Conservation (phyloP, 1,140 invertebrate genomes). For the Pogonognathellus flavescens region DNA sequence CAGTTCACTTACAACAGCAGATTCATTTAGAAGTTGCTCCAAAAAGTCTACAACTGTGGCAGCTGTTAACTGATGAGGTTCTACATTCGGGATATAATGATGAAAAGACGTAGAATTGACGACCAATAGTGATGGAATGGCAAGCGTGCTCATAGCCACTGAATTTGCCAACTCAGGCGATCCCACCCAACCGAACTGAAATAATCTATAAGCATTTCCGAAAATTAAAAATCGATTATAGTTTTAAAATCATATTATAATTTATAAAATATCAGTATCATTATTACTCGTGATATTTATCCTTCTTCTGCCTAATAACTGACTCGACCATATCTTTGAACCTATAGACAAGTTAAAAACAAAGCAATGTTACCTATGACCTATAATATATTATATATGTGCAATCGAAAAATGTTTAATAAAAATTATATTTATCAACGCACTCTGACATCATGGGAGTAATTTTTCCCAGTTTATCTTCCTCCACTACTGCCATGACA, state of each 20-base stretch:
- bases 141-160: constrained; percentile 87
- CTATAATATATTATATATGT: not conserved
- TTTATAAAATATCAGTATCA: not conserved
- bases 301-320: constrained; percentile 82
- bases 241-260: not conserved
- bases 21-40: constrained; percentile 67
- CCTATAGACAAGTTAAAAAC: constrained; percentile 65
- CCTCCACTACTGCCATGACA: constrained; percentile 87
- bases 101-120: constrained; percentile 91
- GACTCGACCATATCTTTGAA: constrained; percentile 89
- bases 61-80: constrained; percentile 82
- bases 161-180: constrained; percentile 88
- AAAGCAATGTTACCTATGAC: not conserved
- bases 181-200: constrained; percentile 93
- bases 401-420: not conserved
- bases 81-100: constrained; percentile 90
- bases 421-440: constrained; percentile 56
- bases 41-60: constrained; percentile 78
- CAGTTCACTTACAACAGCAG: constrained; percentile 66
- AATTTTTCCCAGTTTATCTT: constrained; percentile 87
- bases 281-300: constrained; percentile 82
- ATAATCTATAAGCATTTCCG: constrained; percentile 68
- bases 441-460: constrained; percentile 82
- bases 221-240: constrained; percentile 5
- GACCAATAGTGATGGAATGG: constrained; percentile 88